These are phyloP conservation scores for Drosophila lini DNA, from an alignment of 1,140 invertebrate genomes.

Conservation along the genomic window DNA sequence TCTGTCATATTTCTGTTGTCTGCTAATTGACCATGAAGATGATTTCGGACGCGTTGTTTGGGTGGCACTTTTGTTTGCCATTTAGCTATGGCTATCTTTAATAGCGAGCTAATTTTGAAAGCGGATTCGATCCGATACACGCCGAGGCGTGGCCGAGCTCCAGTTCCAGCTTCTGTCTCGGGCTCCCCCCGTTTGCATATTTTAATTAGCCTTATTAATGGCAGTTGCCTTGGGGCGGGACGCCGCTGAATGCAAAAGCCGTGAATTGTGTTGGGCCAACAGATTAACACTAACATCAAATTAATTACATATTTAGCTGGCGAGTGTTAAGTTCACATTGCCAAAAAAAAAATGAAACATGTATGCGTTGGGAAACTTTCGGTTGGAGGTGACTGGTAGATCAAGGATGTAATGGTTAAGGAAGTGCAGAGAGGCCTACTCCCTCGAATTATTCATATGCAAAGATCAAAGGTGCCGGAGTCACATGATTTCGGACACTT, in stretches of 20 bases:
- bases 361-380: constrained; percentile 46
- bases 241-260: constrained; percentile 39
- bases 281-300: constrained; percentile 64
- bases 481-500: constrained; percentile 4
- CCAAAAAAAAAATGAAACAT: constrained; percentile 31
- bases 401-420: constrained; percentile 33
- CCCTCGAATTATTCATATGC: neutral
- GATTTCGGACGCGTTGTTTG: constrained; percentile 49
- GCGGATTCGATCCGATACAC: constrained; percentile 49
- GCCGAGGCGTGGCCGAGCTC: constrained; percentile 31
- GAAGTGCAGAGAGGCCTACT: constrained; percentile 28
- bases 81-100: constrained; percentile 69
- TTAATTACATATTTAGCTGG: constrained; percentile 72
- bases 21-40: constrained; percentile 80
- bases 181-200: constrained; percentile 39
- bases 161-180: constrained; percentile 43
- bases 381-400: constrained; percentile 21
- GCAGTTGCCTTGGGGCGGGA: constrained; percentile 42
- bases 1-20: constrained; percentile 67
- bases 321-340: constrained; percentile 57
- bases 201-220: constrained; percentile 75
- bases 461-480: constrained; percentile 15
- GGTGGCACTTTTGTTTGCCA: constrained; percentile 77
- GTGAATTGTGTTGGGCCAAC: constrained; percentile 65
- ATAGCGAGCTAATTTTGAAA: constrained; percentile 78